Base-by-base conservation (phyloP, 2,797 vertebrate genomes). In the Pangasius krempfi region DNA sequence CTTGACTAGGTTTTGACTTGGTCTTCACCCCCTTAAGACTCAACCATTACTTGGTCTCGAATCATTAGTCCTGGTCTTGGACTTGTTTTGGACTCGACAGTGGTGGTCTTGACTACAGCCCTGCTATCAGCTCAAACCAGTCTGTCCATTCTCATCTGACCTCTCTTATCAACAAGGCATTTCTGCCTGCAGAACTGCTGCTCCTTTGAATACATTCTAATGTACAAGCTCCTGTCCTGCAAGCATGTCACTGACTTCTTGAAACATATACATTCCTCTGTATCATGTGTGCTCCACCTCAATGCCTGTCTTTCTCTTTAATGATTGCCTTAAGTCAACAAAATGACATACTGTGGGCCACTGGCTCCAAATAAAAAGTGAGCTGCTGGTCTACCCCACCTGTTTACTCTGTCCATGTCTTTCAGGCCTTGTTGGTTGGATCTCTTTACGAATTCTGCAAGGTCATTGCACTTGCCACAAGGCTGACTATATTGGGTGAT, bases 381-480 rank as follows among this genome's bases (percentile, higher is more conserved):
- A 91, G 92, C 90, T 92, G 95, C 95, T 96, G 95, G 95, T 96
- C 96, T 90, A 58, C 18, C 84, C 87, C 66, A 93, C 95, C 95
- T 92, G 73, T 87, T 81, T 88, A 76, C 27, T 40, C 33, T 64
- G 50, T 79, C 70, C 13, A 7, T 79, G 89, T 91, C 90, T 95
- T 93, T 93, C 92, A 90, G 93, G 93, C 92, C 94, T 84, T 66
- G 88, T 89, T 37, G 93, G 91, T 52, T 90, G 88, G 89, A 89
- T 89, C 87, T 90, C 81, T 90, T 87, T 76, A 66, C 37, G 7
- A 82, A 78, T 87, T 87, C 93, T 93, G 90, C 86, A 83, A 86
- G 93, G 93, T 94, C 93, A 94, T 91, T 88, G 93, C 92, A 92
- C 94, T 92, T 79, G 92, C 92, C 92, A 94, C 91, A 93, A 93